These are phyloP conservation scores for Drosophila equinoxialis DNA, from an alignment of 1,140 invertebrate species.

Conservation along the genomic window DNA sequence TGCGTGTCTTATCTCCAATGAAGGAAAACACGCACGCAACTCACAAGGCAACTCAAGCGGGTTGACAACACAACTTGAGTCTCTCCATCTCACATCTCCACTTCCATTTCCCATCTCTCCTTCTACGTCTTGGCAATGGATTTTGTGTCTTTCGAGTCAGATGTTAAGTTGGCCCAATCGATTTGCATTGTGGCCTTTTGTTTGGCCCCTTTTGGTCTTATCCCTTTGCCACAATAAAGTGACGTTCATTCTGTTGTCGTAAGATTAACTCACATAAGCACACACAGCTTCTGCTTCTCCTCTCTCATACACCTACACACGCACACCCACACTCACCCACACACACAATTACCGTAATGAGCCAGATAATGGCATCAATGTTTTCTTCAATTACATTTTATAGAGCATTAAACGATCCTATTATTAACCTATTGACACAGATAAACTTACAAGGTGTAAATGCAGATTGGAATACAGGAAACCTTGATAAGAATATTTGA, in stretches of 20 bases:
- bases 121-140: background rate
- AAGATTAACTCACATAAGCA: background rate
- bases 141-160: background rate
- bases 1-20: constrained; percentile 79
- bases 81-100: background rate
- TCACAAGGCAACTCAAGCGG: constrained; percentile 53
- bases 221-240: constrained; percentile 23
- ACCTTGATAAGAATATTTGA: background rate
- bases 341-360: constrained; percentile 26
- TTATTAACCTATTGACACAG: constrained; percentile 1
- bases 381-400: background rate
- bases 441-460: background rate
- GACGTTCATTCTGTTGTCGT: constrained; percentile 4
- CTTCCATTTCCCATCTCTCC: background rate
- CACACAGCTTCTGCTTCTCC: background rate
- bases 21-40: constrained; percentile 76
- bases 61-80: constrained; percentile 59
- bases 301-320: background rate
- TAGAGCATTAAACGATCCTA: background rate
- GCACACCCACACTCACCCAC: background rate
- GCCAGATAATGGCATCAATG: constrained; percentile 35
- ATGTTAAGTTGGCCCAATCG: constrained; percentile 45
- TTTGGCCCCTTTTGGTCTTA: constrained; percentile 37
- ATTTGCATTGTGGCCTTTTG: constrained; percentile 46
- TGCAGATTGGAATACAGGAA: background rate